These are phyloP conservation scores for Mallotus villosus DNA, from an alignment of 2,797 vertebrate species.

Conservation along the genomic window DNA sequence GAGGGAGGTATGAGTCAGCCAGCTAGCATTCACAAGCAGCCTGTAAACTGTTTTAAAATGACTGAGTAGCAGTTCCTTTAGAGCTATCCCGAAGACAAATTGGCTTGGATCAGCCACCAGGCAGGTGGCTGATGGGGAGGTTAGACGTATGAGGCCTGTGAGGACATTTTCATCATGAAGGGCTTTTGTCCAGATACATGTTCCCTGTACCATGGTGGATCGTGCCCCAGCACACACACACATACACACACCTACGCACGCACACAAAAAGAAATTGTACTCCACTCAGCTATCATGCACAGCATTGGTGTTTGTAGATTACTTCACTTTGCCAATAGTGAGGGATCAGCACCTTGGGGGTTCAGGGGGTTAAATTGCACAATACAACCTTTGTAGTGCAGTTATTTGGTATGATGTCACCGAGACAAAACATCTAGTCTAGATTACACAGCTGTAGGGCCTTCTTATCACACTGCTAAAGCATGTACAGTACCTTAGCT, in stretches of 20 bases:
- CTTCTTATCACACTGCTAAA: not conserved
- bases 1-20: slow-evolving; percentile 30
- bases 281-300: slow-evolving; percentile 48
- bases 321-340: slow-evolving; percentile 46
- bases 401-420: slow-evolving; percentile 32
- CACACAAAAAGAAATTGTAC: slow-evolving; percentile 47
- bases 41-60: slow-evolving; percentile 40
- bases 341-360: slow-evolving; percentile 50
- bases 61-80: slow-evolving; percentile 52
- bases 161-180: slow-evolving; percentile 59
- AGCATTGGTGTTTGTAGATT: slow-evolving; percentile 53
- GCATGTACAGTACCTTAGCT: not conserved
- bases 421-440: not conserved
- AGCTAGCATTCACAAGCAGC: slow-evolving; percentile 33
- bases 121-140: slow-evolving; percentile 65
- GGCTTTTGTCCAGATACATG: slow-evolving; percentile 30
- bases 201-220: slow-evolving; percentile 60
- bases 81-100: slow-evolving; percentile 60
- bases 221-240: slow-evolving; percentile 40
- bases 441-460: not conserved
- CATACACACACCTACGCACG: slow-evolving; percentile 42
- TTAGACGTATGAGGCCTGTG: slow-evolving; percentile 53
- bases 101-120: slow-evolving; percentile 59
- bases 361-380: slow-evolving; percentile 46
- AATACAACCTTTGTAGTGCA: slow-evolving; percentile 31